Conservation (phyloP, 2,888 invertebrate genomes). For the Drosophila atripex region DNA sequence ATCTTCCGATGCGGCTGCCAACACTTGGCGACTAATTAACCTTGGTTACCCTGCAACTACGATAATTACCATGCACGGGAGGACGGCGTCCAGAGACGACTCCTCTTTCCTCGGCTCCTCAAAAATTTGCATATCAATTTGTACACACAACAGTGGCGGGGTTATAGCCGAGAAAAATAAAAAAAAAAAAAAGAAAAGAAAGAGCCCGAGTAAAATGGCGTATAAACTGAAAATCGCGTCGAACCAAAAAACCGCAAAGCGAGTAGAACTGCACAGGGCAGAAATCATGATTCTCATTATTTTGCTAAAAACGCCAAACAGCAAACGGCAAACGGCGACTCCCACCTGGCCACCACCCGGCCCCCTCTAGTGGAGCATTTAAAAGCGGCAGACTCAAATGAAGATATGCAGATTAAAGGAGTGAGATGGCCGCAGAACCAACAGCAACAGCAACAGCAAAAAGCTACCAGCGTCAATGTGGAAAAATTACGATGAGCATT, state of each 20-base stretch:
- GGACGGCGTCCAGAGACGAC: constrained; percentile 2
- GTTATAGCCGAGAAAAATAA: constrained; percentile 1
- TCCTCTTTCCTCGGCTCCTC: constrained; percentile 46
- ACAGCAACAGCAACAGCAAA: constrained; percentile 46
- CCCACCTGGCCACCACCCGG: constrained; percentile 5
- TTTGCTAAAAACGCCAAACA: constrained; percentile 69
- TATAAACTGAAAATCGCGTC: constrained; percentile 68
- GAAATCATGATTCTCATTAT: constrained; percentile 82
- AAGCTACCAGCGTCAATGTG: constrained; percentile 69
- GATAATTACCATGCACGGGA: constrained; percentile 37
- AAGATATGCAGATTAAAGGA: constrained; percentile 83
- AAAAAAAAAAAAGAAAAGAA: constrained; percentile 17
- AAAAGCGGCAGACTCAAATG: constrained; percentile 77
- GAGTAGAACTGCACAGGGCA: constrained; percentile 63
- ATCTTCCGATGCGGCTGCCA: constrained; percentile 35
- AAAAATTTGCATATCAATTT: constrained; percentile 81
- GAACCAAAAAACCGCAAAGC: constrained; percentile 39
- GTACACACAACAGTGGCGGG: constrained; percentile 62
- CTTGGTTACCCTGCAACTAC: constrained; percentile 50
- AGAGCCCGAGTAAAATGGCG: constrained; percentile 57
- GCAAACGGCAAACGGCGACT: constrained; percentile 19
- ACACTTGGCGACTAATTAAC: constrained; percentile 73
- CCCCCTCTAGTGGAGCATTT: constrained; percentile 57
- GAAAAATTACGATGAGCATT: constrained; percentile 84
- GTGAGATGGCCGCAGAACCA: constrained; percentile 60